Conservation (phyloP, 2,888 invertebrate species). For the Nymphalis polychloros region DNA sequence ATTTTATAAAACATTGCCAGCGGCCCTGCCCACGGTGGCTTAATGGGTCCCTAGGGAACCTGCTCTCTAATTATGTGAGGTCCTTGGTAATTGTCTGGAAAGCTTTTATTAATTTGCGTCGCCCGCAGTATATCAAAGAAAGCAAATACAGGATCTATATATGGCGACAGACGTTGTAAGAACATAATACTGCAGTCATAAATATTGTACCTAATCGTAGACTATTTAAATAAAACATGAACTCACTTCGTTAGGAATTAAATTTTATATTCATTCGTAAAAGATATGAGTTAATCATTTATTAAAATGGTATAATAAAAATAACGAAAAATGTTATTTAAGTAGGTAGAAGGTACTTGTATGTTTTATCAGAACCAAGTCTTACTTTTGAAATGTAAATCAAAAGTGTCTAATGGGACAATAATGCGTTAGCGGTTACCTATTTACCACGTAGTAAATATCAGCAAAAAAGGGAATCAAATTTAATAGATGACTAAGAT, state of each 20-base stretch:
- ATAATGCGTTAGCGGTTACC: background rate
- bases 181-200: constrained; percentile 16
- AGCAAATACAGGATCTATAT: constrained; percentile 28
- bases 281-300: background rate
- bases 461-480: constrained; percentile 28
- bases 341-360: too few relatives aligned
- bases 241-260: background rate
- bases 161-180: constrained; percentile 19
- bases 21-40: constrained; percentile 33
- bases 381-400: background rate
- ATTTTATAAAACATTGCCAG: constrained; percentile 32
- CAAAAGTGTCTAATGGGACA: background rate
- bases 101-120: constrained; percentile 37
- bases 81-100: constrained; percentile 35
- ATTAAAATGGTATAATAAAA: too few relatives aligned
- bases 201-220: constrained; percentile 8
- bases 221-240: constrained; percentile 1
- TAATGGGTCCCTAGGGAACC: constrained; percentile 38
- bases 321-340: too few relatives aligned
- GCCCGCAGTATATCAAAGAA: constrained; percentile 31
- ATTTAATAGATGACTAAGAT: constrained; percentile 31
- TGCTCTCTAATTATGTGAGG: constrained; percentile 36
- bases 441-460: constrained; percentile 8
- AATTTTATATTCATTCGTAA: background rate
- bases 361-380: too few relatives aligned